phyloP scores from a whole-genome alignment of 1,140 invertebrate species.

The Coelopa frigida region DNA sequence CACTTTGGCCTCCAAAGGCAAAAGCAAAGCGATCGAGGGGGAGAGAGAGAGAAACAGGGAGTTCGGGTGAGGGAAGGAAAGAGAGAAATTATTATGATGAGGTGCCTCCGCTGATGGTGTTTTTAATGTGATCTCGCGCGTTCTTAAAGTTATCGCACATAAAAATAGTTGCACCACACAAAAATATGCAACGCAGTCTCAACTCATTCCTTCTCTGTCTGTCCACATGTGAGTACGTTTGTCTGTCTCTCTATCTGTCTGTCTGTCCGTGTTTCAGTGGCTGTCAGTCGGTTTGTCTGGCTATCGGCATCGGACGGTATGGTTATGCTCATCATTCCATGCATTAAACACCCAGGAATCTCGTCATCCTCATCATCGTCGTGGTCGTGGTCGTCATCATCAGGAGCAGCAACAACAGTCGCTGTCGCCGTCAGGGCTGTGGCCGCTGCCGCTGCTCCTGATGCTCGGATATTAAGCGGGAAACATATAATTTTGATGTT shows the following conservation, averaged over 20 bases:
- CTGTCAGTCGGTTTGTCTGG: background rate
- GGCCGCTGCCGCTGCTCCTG: no score
- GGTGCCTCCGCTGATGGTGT: conserved; percentile 17
- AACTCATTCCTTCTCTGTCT: no score
- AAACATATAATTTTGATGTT: conserved; percentile 43
- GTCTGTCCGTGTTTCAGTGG: no score
- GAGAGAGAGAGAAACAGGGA: conserved; percentile 1
- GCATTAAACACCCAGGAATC: no score
- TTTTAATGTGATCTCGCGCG: conserved; percentile 19
- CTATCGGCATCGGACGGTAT: background rate
- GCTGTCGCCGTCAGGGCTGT: no score
- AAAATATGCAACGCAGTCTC: background rate
- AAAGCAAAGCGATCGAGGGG: background rate
- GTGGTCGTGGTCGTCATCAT: background rate
- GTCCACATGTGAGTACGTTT: no score
- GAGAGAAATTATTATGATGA: conserved; percentile 15
- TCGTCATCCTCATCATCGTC: background rate
- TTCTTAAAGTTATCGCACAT: conserved; percentile 17
- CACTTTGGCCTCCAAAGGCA: no score
- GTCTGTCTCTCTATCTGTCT: no score
- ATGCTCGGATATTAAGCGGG: conserved; percentile 16
- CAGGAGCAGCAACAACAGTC: background rate
- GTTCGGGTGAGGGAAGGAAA: background rate
- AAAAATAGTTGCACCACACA: conserved; percentile 29
- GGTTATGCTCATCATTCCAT: background rate